Base-by-base conservation (phyloP, 1,140 invertebrate species). In the Stratiolaelaps scimitus region DNA sequence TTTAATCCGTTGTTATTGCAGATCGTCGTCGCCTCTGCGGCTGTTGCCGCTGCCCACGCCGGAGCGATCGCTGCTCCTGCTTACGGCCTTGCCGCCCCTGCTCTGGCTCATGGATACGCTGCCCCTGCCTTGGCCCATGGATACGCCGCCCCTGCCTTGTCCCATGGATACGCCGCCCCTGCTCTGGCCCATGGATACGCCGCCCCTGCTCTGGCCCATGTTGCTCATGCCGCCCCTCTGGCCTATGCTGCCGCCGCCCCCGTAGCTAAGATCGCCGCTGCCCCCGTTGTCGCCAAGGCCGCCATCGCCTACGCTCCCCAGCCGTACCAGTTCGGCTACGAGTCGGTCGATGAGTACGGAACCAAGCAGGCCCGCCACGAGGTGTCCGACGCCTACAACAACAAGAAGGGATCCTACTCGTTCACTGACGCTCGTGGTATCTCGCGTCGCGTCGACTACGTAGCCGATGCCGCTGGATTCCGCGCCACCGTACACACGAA, bases 311-410 rank as follows among this genome's bases (percentile, higher is more conserved):
- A 60, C 53, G 17, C 53, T 26, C 69, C 69, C 19, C 64, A 68
- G 13, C 69, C 69, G 1, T 70, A 70, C 44, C 66, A 69, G 6
- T 69, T 69, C 53, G 69, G 69, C 7, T 70, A 70, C 28, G 68
- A 70, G 15, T 69, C 69, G 43, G 67, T 66, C 34, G 69, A 70
- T 56, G 69, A 70, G 34, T 70, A 69, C 66, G 69, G 69, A 20
- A 68, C 67, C 64, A 68, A 46, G 47, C 69, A 69, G 60, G 65
- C 64, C 66, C 64, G 69, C 13, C 67, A 69, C 44, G 69, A 70
- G 29, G 67, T 68, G 46, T 68, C 67, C 19, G 69, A 69, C 23
- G 65, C 67, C 29, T 66, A 66, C 40, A 66, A 66, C 19, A 67
- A 67, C 64, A 69, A 68, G 64, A 68, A 68, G 34, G 69, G 69